Base-by-base conservation (phyloP, 2,888 invertebrate genomes). In the Xanthorhoe spadicearia region DNA sequence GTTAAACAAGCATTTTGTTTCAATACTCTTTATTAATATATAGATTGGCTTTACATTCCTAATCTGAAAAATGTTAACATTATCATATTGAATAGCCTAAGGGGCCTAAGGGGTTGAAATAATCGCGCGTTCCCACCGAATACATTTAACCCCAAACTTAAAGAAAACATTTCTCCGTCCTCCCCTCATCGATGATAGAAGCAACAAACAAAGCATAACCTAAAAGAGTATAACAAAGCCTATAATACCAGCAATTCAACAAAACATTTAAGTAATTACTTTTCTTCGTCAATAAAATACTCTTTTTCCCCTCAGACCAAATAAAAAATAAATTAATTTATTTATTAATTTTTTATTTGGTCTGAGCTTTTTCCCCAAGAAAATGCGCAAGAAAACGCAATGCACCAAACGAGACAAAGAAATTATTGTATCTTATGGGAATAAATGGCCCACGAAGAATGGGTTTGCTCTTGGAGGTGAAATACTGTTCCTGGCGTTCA, bases 351-450 rank as follows among this genome's bases (percentile, higher is more conserved):
- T n/a, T n/a, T n/a, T n/a, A n/a, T n/a, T n/a, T n/a, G n/a, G n/a
- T n/a, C n/a, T n/a, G n/a, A n/a, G n/a, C n/a, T n/a, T n/a, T n/a
- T n/a, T 63, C 56, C 57, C 61, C 57, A 55, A 67, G 57, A 64
- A 57, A 60, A 58, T 55, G 62, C 54, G 59, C 58, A 54, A 53
- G 49, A 51, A 51, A 60, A 64, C 68, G 68, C 68, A 68, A 43
- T 68, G 68, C 68, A 68, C 68, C 68, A 68, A 66, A 60, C 63
- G 43, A 68, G 61, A 66, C 64, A 68, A 68, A 64, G 64, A 68
- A 64, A 68, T 68, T 68, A 68, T 68, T 68, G 64, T 68, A 68
- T 68, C 68, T 68, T 68, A 68, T 61, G 57, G 61, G 61, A 64
- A 68, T 68, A 68, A 68, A 68, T 68, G 68, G 68, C 57, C 61